Percentiles rank a stretch among this genome's conserved stretches.
Evolutionary conservation across 1,140 invertebrate genomes (phyloP).

Genomic region (Anastrepha ludens): DNA sequence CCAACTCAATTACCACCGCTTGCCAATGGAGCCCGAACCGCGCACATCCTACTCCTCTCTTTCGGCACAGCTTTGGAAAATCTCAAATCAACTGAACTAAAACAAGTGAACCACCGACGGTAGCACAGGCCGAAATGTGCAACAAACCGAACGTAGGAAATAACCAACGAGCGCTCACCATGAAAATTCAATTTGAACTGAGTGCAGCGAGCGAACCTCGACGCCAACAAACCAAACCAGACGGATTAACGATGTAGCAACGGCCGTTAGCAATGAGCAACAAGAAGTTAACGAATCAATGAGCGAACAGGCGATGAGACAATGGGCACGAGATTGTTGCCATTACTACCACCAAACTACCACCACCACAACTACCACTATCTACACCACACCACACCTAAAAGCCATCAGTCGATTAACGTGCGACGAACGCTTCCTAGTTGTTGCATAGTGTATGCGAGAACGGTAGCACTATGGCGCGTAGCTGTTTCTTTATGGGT

Average conservation of each 20-base stretch:
- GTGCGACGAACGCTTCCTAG: neutral
- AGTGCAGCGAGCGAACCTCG: conserved; percentile 60
- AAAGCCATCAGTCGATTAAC: neutral
- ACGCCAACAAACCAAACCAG: conserved; percentile 54
- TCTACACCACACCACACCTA: neutral
- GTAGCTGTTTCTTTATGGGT: neutral
- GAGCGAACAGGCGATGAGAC: neutral
- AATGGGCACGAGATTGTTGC: conserved; percentile 55
- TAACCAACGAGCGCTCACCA: conserved; percentile 64
- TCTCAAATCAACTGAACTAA: neutral
- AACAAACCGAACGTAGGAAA: conserved; percentile 51
- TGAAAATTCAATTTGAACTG: conserved; percentile 73
- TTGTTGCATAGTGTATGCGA: neutral
- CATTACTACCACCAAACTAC: conserved; percentile 45
- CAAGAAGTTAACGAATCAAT: conserved; percentile 30
- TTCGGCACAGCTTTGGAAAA: neutral
- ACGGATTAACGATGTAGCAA: conserved; percentile 19
- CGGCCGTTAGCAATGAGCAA: conserved; percentile 7
- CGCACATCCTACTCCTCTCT: conserved; percentile 34
- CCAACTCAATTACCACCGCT: conserved; percentile 21
- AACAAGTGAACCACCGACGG: conserved; percentile 56
- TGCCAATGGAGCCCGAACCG: conserved; percentile 28
- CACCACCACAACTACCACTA: conserved; percentile 27
- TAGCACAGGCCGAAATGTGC: conserved; percentile 51
- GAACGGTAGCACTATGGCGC: neutral